These are phyloP conservation scores for Cylas formicarius DNA, from an alignment of 1,140 invertebrate species.

Conservation along the genomic window DNA sequence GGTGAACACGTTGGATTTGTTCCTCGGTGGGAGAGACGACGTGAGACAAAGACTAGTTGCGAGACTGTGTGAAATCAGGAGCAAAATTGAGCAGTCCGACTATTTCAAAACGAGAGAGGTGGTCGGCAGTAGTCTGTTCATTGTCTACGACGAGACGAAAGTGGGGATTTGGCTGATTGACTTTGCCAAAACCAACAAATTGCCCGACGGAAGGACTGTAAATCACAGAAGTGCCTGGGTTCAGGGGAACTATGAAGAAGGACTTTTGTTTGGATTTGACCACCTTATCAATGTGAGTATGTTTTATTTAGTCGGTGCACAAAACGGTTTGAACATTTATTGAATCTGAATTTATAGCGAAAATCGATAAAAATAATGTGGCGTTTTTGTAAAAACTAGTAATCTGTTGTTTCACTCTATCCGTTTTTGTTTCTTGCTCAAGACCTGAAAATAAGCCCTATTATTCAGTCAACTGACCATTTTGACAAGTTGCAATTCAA, in stretches of 20 bases:
- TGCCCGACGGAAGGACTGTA: conserved; percentile 63
- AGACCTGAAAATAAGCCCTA: too few species aligned
- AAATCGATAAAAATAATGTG: too few species aligned
- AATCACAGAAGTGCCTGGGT: conserved; percentile 73
- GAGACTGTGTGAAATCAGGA: conserved; percentile 69
- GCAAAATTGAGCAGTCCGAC: conserved; percentile 71
- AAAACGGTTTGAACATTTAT: too few species aligned
- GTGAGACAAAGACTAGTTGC: conserved; percentile 63
- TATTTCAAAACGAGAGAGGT: conserved; percentile 91
- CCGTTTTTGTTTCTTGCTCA: too few species aligned
- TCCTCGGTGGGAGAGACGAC: conserved; percentile 60
- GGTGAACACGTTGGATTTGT: conserved; percentile 67
- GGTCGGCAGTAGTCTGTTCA: conserved; percentile 88
- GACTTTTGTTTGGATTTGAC: conserved; percentile 84
- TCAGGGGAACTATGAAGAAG: conserved; percentile 92
- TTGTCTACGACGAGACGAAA: conserved; percentile 82
- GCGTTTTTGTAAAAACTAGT: too few species aligned
- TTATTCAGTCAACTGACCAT: too few species aligned
- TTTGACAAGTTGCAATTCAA: too few species aligned
- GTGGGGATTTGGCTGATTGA: conserved; percentile 94
- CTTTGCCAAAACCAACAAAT: conserved; percentile 81
- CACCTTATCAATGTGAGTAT: conserved; percentile 60
- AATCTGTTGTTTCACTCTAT: too few species aligned
- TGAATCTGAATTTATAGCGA: too few species aligned
- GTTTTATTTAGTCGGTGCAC: too few species aligned